phyloP scores from a whole-genome alignment of 2,888 invertebrate species.

The Agonopterix subpropinquella region DNA sequence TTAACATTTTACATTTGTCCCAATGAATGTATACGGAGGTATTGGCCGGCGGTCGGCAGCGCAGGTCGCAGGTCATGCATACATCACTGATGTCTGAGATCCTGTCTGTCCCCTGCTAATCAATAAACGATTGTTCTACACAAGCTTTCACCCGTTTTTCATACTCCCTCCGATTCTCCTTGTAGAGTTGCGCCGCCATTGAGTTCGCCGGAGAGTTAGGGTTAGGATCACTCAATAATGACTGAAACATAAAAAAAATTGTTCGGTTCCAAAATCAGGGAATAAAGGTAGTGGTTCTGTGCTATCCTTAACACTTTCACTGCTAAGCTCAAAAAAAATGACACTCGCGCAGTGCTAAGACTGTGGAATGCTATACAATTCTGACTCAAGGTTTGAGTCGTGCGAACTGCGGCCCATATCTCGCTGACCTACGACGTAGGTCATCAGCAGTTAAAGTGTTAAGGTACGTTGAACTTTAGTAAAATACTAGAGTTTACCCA shows the following conservation, averaged over 20 bases:
- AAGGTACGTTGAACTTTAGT: no score
- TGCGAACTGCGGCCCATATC: no score
- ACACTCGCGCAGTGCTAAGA: no score
- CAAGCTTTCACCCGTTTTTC: conserved; percentile 99
- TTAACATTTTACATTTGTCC: conserved; percentile 29
- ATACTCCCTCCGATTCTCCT: conserved; percentile 99
- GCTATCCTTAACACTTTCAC: no score
- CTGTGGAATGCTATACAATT: no score
- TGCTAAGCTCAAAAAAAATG: no score
- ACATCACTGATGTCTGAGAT: conserved; percentile 28
- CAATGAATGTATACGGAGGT: conserved; percentile 57
- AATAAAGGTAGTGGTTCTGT: no score
- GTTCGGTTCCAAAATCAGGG: no score
- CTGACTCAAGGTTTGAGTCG: no score
- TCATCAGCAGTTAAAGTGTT: no score
- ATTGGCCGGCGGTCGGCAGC: conserved; percentile 36
- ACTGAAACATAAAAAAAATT: conserved; percentile 81
- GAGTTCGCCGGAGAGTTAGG: conserved; percentile 99
- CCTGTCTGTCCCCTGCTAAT: conserved; percentile 76
- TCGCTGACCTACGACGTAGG: no score
- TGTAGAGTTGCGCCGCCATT: conserved; percentile 99
- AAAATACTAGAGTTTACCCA: no score
- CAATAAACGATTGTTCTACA: conserved; percentile 99
- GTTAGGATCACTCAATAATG: conserved; percentile 99
- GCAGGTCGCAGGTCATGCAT: conserved; percentile 31